phyloP scores from a whole-genome alignment of 2,113 vertebrate genomes.

The Arvicanthis niloticus region DNA sequence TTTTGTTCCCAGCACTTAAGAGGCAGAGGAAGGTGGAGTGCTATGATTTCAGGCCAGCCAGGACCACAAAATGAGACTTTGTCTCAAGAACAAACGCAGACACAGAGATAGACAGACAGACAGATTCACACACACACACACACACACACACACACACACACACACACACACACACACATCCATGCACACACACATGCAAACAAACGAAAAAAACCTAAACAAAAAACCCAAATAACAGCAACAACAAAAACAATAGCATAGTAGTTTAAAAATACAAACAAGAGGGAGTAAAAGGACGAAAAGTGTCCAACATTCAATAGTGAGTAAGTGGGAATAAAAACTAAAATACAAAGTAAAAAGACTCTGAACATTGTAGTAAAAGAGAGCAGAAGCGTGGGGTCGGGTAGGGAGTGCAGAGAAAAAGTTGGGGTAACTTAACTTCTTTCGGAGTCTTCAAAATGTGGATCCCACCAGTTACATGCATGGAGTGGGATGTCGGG shows the following conservation, averaged over 20 bases:
- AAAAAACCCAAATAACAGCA: background rate
- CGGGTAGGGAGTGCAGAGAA: background rate
- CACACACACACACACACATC: background rate
- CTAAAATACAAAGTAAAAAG: background rate
- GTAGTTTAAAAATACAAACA: background rate
- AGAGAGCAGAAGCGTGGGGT: background rate
- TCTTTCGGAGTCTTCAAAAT: background rate
- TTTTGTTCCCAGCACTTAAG: too few species aligned
- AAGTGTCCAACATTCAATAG: background rate
- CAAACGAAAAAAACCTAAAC: background rate
- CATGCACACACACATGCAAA: too few species aligned
- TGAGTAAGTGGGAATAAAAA: background rate
- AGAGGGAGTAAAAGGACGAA: background rate
- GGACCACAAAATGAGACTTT: too few species aligned
- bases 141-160: too few species aligned
- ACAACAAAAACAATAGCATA: background rate
- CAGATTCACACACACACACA: background rate
- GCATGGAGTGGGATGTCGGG: background rate
- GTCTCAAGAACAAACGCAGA: too few species aligned
- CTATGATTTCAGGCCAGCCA: too few species aligned
- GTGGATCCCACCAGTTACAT: background rate
- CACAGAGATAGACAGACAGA: background rate
- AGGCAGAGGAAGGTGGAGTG: too few species aligned
- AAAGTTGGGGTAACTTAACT: background rate
- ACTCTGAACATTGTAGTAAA: background rate